Base-by-base conservation (phyloP, 1,140 invertebrate genomes). In the Heliothis virescens region DNA sequence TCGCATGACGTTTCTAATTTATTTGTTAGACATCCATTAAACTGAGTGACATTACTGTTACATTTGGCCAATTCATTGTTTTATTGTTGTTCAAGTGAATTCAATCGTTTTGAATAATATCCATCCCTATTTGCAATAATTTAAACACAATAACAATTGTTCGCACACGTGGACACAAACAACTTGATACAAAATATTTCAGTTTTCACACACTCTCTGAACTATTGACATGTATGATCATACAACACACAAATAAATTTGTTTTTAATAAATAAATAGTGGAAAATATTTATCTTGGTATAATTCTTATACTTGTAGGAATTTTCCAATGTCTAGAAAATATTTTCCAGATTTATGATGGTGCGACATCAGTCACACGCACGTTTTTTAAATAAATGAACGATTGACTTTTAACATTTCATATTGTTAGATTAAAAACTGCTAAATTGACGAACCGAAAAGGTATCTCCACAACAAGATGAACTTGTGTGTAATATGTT, bases 51-150 rank as follows among this genome's bases (percentile, higher is more conserved):
- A 71, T 26, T 52, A 71, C 47, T 50, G 69, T 57, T 72, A 72
- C 69, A 41, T 72, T 57, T 67, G 63, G 69, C 48, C 48, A 53
- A 26, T 71, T 53, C 21, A 63, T 71, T 71, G 67, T 71, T 71
- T 71, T 71, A 71, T 71, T 71, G 67, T 71, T 52, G 48, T 71
- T 29, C 48, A 34, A 71, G 67, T n/a, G 11, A 41, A 63, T 63
- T 63, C 15, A 52, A 50, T 15, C 16, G 48, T 52, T 69, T 21
- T 26, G 16, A 53, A 71, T 53, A 53, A 65, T 65, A 53, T 71
- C 13, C 21, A 53, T 71, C 63, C n/a, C 47, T 69, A 26, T 63
- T 63, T n/a, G n/a, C n/a, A n/a, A n/a, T n/a, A n/a, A n/a, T n/a
- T n/a, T n/a, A n/a, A 52, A 63, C 62, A 63, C 62, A 63, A 63